Base-by-base conservation (phyloP, 2,888 invertebrate species). In the Aphodius granarius region DNA sequence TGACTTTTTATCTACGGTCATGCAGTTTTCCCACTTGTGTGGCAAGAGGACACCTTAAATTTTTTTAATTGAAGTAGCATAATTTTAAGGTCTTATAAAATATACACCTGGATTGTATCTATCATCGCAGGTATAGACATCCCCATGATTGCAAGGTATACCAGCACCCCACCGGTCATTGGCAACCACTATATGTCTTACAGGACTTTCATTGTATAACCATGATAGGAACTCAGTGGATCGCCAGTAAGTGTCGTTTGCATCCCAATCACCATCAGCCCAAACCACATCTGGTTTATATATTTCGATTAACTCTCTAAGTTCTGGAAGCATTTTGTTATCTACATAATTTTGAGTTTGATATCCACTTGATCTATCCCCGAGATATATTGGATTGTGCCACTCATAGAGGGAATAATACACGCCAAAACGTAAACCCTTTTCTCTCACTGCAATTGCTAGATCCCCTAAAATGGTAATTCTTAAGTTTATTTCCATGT, bases 221-320 rank as follows among this genome's bases (percentile, higher is more conserved):
- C 97, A 97, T 0, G 97, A 93, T 1, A 98, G 88, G 82, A 98
- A 94, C 74, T 95, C 93, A 66, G 92, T 93, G 0, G 96, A 92
- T 79, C 91, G 91, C 96, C 96, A 98, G 82, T 97, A 97, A 0
- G 89, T 88, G 78, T 94, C 94, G 0, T 91, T 86, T 0, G 95
- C 94, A 85, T 97, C 97, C 97, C 97, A 97, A 81, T 97, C 98
- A 0, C 98, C 98, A 86, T 98, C 98, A 0, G 96, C 93, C 97
- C 97, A 98, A 16, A 98, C 86, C 0, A 98, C 89, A 22, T 96
- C 94, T 0, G 94, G 94, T 76, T 90, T 84, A 81, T 94, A 95
- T 76, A 88, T 87, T 76, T 91, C 85, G 22, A 96, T 89, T 73
- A 96, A 84, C 84, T 97, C 97, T 78, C 91, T 89, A 83, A 97